Conservation (phyloP, 2,113 vertebrate species). For the Camelus bactrianus region DNA sequence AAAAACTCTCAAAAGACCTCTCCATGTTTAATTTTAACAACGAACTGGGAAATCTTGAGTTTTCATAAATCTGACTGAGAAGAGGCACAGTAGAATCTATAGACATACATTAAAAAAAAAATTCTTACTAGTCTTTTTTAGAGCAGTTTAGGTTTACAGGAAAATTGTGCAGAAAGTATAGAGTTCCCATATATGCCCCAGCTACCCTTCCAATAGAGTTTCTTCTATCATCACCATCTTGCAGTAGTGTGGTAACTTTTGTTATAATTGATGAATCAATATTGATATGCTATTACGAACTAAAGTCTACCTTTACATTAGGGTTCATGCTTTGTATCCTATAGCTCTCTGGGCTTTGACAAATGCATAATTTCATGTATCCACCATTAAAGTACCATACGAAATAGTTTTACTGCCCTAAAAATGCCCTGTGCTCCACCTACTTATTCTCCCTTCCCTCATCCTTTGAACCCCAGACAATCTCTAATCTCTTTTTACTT, state of each 20-base stretch:
- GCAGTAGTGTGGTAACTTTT: background rate
- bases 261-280: background rate
- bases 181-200: background rate
- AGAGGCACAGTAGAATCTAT: background rate
- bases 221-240: background rate
- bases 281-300: background rate
- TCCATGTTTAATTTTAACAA: conserved; percentile 48
- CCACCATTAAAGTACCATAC: background rate
- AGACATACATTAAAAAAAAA: background rate
- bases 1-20: conserved; percentile 16
- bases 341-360: background rate
- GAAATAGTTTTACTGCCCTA: background rate
- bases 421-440: background rate
- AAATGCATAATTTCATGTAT: background rate
- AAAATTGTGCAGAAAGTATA: background rate
- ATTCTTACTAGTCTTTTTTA: background rate
- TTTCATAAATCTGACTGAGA: background rate
- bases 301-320: background rate
- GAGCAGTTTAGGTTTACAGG: background rate
- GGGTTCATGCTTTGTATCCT: background rate
- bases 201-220: background rate
- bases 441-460: background rate
- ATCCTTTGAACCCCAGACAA: background rate
- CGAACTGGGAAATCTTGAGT: background rate
- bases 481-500: background rate